Evolutionary conservation across 2,888 invertebrate species (phyloP).

Genomic region (Slavum lentiscoides): DNA sequence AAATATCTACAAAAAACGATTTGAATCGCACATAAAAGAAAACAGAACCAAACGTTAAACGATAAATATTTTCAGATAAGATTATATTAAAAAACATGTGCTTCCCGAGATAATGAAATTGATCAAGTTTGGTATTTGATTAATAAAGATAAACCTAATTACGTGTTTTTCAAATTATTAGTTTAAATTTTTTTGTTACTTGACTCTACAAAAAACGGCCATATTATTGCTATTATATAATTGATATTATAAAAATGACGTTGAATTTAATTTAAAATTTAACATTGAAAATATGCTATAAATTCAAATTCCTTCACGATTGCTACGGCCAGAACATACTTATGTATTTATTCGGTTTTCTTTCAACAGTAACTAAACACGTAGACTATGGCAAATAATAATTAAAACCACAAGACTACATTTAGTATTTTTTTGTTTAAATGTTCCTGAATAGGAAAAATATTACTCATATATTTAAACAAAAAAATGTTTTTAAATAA

Average conservation of each 20-base stretch:
- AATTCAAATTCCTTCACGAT: background rate
- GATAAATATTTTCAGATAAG: slow-evolving; percentile 2
- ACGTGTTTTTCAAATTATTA: too few species aligned
- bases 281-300: background rate
- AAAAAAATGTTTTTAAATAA: too few species aligned
- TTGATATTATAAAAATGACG: too few species aligned
- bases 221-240: too few species aligned
- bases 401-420: background rate
- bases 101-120: too few species aligned
- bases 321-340: background rate
- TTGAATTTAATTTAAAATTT: too few species aligned
- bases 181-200: too few species aligned
- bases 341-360: background rate
- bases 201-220: too few species aligned
- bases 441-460: background rate
- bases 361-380: background rate
- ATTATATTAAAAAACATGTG: background rate
- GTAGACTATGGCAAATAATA: background rate
- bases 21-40: slow-evolving; percentile 40
- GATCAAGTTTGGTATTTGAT: too few species aligned
- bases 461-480: background rate
- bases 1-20: slow-evolving; percentile 49
- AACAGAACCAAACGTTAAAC: background rate
- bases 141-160: too few species aligned
- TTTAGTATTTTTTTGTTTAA: background rate